Conservation (phyloP, 2,888 invertebrate species). For the Pelosia muscerda region DNA sequence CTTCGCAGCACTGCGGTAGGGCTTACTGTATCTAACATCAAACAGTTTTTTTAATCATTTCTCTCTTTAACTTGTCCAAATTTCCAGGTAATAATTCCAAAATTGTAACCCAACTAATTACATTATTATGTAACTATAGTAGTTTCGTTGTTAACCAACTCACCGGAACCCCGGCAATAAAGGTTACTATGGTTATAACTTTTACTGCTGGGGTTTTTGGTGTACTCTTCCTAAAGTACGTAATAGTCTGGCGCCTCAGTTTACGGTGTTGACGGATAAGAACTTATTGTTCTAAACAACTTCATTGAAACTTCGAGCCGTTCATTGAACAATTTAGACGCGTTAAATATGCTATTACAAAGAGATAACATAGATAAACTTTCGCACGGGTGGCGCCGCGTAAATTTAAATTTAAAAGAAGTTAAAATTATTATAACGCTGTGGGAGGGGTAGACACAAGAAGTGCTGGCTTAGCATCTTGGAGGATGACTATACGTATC, state of each 20-base stretch:
- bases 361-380: neutral
- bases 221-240: conserved; percentile 1
- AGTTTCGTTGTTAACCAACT: neutral
- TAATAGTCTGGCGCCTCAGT: conserved; percentile 10
- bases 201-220: neutral
- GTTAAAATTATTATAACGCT: too few relatives aligned
- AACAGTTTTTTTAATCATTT: neutral
- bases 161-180: conserved; percentile 24
- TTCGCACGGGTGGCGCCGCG: too few relatives aligned
- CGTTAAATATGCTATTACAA: neutral
- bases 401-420: too few relatives aligned
- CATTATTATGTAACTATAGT: neutral
- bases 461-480: too few relatives aligned
- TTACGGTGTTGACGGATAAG: neutral
- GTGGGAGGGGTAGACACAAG: too few relatives aligned
- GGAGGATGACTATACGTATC: too few relatives aligned
- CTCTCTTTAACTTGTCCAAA: neutral
- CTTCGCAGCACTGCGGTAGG: too few relatives aligned
- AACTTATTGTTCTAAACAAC: conserved; percentile 6
- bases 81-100: neutral
- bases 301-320: conserved; percentile 10
- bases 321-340: neutral
- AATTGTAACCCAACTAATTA: conserved; percentile 6
- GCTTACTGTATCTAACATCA: neutral
- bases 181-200: conserved; percentile 3